phyloP scores from a whole-genome alignment of 2,113 vertebrate genomes.

The Aphyosemion australe region DNA sequence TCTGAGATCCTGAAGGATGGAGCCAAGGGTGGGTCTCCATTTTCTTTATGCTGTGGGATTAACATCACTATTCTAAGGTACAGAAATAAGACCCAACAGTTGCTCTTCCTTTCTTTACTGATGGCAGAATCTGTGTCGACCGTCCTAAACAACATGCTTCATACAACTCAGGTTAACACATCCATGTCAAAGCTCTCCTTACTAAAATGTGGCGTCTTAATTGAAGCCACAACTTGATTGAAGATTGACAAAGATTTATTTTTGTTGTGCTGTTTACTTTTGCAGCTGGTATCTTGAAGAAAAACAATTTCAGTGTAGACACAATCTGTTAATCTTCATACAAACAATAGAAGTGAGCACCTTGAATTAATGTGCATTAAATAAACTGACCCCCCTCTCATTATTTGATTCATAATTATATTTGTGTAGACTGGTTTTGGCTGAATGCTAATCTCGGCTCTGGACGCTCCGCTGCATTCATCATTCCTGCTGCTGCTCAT shows the following conservation, averaged over 20 bases:
- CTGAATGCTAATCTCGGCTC: neutral
- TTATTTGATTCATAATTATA: neutral
- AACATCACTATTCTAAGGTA: constrained; percentile 53
- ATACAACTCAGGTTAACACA: neutral
- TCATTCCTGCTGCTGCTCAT: constrained; percentile 42
- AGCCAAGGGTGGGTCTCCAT: constrained; percentile 28
- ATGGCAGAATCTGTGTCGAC: constrained; percentile 13
- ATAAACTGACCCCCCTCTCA: constrained; percentile 1
- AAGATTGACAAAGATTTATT: no score
- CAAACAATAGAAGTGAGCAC: no score
- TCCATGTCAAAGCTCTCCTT: neutral
- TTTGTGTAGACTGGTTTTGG: neutral
- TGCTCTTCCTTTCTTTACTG: constrained; percentile 39
- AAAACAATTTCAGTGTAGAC: no score
- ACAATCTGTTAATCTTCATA: no score
- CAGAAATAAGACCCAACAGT: constrained; percentile 45
- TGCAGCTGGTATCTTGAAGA: no score
- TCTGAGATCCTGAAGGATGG: constrained; percentile 34
- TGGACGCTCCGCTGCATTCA: constrained; percentile 27
- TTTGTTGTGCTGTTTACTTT: no score
- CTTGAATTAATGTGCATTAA: neutral
- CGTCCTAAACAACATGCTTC: neutral
- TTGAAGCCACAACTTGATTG: no score
- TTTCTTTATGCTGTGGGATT: constrained; percentile 53
- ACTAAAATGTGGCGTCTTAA: no score